These are phyloP conservation scores for Rotaria macrura DNA, from an alignment of 2,888 invertebrate genomes.

Conservation along the genomic window DNA sequence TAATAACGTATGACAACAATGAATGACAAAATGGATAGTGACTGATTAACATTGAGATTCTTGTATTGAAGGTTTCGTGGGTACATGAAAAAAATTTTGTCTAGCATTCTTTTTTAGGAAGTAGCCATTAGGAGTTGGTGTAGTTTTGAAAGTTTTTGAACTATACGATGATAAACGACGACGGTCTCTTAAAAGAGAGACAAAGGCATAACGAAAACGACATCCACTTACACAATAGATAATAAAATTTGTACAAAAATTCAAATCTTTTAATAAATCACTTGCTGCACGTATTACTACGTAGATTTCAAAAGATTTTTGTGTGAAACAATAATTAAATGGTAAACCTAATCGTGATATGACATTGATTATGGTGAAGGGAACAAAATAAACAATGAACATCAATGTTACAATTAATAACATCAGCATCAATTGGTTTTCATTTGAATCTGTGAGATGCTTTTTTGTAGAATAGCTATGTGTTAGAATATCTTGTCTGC, in stretches of 20 bases:
- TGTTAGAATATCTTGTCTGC: background rate
- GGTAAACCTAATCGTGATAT: background rate
- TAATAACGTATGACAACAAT: too few relatives aligned
- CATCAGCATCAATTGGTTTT: background rate
- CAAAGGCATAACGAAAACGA: background rate
- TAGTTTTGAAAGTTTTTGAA: background rate
- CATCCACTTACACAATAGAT: slow-evolving; percentile 4
- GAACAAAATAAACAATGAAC: slow-evolving; percentile 8
- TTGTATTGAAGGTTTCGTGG: too few relatives aligned
- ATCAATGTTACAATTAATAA: background rate
- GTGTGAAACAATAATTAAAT: background rate
- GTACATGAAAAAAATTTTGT: too few relatives aligned
- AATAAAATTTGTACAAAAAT: slow-evolving; percentile 12
- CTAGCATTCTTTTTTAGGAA: background rate
- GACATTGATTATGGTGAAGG: background rate
- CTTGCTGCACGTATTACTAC: background rate
- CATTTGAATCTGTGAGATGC: background rate
- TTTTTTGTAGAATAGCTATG: background rate
- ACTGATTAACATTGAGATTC: too few relatives aligned
- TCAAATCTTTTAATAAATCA: background rate
- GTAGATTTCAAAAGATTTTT: background rate
- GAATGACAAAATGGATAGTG: too few relatives aligned
- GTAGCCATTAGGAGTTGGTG: background rate
- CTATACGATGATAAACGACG: background rate
- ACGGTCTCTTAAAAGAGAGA: background rate